Evolutionary conservation across 2,888 invertebrate species (phyloP).

Genomic region (Andrena minutula): DNA sequence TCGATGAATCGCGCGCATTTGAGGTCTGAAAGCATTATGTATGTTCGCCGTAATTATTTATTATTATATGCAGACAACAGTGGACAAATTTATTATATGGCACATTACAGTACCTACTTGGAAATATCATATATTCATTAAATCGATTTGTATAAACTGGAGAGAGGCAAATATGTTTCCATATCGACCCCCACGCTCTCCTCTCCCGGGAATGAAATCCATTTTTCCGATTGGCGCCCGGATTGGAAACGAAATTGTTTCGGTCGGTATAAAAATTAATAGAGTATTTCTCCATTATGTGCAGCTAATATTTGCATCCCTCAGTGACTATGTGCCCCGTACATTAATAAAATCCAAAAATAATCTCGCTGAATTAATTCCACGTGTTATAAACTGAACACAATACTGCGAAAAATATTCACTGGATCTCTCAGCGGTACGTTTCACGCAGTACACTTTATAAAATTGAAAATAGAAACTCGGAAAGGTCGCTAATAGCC

Average conservation of each 20-base stretch:
- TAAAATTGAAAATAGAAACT: constrained; percentile 4
- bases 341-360: constrained; percentile 28
- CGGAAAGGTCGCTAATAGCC: not conserved
- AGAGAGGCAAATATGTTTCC: constrained; percentile 13
- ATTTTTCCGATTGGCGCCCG: not conserved
- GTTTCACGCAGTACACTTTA: not conserved
- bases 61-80: constrained; percentile 1
- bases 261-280: constrained; percentile 39
- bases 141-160: constrained; percentile 37
- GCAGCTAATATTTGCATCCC: not conserved
- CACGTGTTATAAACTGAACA: not conserved
- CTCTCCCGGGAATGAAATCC: not conserved
- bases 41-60: constrained; percentile 28
- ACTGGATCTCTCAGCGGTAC: not conserved
- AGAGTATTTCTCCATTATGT: constrained; percentile 16
- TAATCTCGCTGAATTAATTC: constrained; percentile 36
- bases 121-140: constrained; percentile 27
- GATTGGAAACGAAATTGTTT: constrained; percentile 37
- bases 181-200: not conserved
- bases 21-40: not conserved
- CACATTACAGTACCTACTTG: not conserved
- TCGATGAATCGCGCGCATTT: constrained; percentile 12
- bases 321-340: not conserved
- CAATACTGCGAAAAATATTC: constrained; percentile 14
- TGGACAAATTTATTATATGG: constrained; percentile 7